Base-by-base conservation (phyloP, 2,113 vertebrate species). In the Sturnira hondurensis region DNA sequence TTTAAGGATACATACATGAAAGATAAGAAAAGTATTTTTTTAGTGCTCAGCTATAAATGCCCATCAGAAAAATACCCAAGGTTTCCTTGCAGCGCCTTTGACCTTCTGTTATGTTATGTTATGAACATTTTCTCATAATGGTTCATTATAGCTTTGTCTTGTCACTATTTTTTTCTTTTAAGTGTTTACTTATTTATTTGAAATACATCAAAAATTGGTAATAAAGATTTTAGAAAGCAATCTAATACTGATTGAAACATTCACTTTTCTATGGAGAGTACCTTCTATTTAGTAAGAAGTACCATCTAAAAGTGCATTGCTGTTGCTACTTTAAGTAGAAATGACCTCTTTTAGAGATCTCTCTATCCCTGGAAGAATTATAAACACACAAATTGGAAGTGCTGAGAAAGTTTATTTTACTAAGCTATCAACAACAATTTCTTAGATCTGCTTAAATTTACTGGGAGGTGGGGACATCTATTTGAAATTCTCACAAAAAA, bases 391-490 rank as follows among this genome's bases (percentile, higher is more conserved):
- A 19, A 65, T n/a, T 93, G 19, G n/a, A 67, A 86, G 36, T 67
- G 13, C 45, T 81, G 90, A 81, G 45, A 96, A 92, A 90, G 43
- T 47, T 73, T 91, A 91, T 70, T 96, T 84, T 93, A 95, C 84
- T 63, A 90, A 93, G 38, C 24, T 91, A 54, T 95, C 94, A 96
- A 73, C 28, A 77, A 5, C 33, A 95, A 31, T 96, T 70, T 81
- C 19, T 94, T 88, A 92, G n/a, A 86, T 78, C 54, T 91, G 65
- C 50, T 94, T 93, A 50, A 71, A 91, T 82, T 90, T 88, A 85
- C n/a, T 81, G 38, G 52, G n/a, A 91, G 36, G 43, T 4, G 0
- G 22, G 22, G 28, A 85, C 11, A 67, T 86, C 73, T 80, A 36
- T 54, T 96, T 95, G 45, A 96, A 43, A 91, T 93, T 78, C 26